These are phyloP conservation scores for Globia sparganii DNA, from an alignment of 2,888 invertebrate genomes.

Conservation along the genomic window DNA sequence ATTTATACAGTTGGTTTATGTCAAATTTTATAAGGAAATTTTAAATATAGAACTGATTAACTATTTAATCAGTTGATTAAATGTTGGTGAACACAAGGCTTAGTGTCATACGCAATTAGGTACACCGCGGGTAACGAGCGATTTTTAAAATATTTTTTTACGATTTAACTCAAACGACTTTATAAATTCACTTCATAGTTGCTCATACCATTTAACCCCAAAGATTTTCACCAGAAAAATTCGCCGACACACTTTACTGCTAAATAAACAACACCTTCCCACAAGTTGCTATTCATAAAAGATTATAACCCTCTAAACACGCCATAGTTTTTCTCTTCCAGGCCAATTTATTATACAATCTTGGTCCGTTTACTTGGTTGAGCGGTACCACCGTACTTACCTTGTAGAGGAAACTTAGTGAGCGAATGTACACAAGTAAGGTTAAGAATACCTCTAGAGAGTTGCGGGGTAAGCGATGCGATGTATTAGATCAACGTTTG, in stretches of 20 bases:
- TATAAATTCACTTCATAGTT: not conserved
- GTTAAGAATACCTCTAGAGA: conserved; percentile 44
- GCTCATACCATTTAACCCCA: not conserved
- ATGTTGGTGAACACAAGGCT: too few relatives aligned
- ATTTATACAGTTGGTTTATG: too few relatives aligned
- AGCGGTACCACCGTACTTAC: conserved; percentile 44
- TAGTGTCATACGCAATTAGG: too few relatives aligned
- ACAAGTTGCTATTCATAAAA: conserved; percentile 32
- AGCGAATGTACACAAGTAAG: conserved; percentile 31
- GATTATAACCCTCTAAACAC: conserved; percentile 31
- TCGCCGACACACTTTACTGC: not conserved
- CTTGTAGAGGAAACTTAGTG: conserved; percentile 44
- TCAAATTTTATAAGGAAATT: too few relatives aligned
- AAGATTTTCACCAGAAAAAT: not conserved
- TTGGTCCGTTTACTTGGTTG: conserved; percentile 48
- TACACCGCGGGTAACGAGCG: too few relatives aligned
- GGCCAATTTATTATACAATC: conserved; percentile 60
- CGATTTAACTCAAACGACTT: not conserved
- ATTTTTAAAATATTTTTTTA: not conserved
- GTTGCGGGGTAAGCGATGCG: conserved; percentile 44
- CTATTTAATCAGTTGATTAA: too few relatives aligned
- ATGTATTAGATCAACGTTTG: conserved; percentile 50
- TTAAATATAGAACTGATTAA: too few relatives aligned
- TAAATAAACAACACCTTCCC: not conserved
- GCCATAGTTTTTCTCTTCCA: conserved; percentile 38